A percentile compares a stretch with the other conserved stretches of the same genome.
These are phyloP conservation scores for Pyrrhura leucotis DNA, from an alignment of 2,797 vertebrate genomes.

Conservation along the genomic window DNA sequence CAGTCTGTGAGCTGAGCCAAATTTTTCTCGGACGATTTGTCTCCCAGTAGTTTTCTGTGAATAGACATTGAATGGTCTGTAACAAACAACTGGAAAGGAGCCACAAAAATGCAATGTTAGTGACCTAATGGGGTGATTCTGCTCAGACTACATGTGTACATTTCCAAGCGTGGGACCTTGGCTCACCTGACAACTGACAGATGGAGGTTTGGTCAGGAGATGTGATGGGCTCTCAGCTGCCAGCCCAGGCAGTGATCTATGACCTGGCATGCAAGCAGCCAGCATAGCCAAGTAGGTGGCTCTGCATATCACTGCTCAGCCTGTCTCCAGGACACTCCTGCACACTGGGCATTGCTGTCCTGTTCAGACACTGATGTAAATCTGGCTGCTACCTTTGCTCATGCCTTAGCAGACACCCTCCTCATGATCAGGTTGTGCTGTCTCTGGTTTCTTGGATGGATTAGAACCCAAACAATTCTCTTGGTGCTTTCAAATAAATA, in stretches of 20 bases:
- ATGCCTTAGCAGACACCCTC: not conserved
- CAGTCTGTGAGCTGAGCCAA: not conserved
- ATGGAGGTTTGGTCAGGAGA: not conserved
- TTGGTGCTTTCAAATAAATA: not conserved
- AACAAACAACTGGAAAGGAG: not conserved
- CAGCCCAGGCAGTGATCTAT: fast-evolving
- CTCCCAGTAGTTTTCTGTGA: not conserved
- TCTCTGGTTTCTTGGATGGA: not conserved
- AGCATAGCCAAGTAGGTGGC: not conserved
- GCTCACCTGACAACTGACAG: not conserved
- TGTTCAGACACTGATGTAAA: not conserved
- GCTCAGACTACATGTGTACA: not conserved
- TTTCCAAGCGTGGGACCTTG: not conserved
- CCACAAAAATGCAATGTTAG: not conserved
- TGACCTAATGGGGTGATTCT: not conserved
- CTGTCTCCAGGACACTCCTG: not conserved
- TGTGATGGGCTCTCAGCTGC: not conserved
- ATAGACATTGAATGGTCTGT: not conserved
- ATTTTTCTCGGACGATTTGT: not conserved
- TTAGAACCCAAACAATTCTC: not conserved
- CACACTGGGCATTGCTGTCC: not conserved
- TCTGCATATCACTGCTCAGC: not conserved
- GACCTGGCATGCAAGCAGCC: not conserved
- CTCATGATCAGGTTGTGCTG: not conserved
- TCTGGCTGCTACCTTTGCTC: not conserved